Percentiles rank a stretch among this genome's conserved stretches.
Evolutionary conservation across 2,797 vertebrate species (phyloP).

Genomic region (Cetoscarus ocellatus): DNA sequence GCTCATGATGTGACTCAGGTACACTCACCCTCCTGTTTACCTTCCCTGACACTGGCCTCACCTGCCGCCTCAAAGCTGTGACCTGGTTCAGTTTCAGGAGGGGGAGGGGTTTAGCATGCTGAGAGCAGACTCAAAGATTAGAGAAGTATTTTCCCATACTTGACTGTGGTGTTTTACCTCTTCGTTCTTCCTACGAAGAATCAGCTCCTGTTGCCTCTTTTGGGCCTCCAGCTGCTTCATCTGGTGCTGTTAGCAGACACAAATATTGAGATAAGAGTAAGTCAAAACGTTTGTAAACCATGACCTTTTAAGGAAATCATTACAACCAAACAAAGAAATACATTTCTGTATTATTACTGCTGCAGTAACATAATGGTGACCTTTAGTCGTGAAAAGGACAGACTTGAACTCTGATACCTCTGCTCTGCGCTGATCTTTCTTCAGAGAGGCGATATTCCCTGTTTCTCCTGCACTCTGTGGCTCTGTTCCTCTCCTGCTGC

Average conservation of each 20-base stretch:
- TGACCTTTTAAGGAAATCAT: no score
- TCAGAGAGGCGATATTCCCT: conserved; percentile 95
- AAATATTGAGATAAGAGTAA: no score
- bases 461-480: conserved; percentile 91
- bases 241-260: conserved; percentile 87
- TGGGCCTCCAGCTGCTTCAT: conserved; percentile 94
- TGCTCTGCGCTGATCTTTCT: conserved; percentile 96
- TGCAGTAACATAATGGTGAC: no score
- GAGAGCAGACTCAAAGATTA: no score
- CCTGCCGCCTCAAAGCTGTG: conserved; percentile 93
- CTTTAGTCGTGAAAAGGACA: background rate
- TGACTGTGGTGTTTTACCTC: no score
- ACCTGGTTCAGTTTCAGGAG: conserved; percentile 87
- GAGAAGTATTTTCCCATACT: no score
- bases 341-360: no score
- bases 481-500: conserved; percentile 93
- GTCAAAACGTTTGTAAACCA: no score
- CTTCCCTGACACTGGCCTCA: conserved; percentile 93
- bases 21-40: conserved; percentile 89
- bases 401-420: conserved; percentile 81
- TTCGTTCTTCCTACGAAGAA: conserved; percentile 94
- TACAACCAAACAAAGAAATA: no score
- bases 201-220: conserved; percentile 95
- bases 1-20: conserved; percentile 88
- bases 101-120: background rate